phyloP scores from a whole-genome alignment of 2,888 invertebrate species.

The Agrilus mali region DNA sequence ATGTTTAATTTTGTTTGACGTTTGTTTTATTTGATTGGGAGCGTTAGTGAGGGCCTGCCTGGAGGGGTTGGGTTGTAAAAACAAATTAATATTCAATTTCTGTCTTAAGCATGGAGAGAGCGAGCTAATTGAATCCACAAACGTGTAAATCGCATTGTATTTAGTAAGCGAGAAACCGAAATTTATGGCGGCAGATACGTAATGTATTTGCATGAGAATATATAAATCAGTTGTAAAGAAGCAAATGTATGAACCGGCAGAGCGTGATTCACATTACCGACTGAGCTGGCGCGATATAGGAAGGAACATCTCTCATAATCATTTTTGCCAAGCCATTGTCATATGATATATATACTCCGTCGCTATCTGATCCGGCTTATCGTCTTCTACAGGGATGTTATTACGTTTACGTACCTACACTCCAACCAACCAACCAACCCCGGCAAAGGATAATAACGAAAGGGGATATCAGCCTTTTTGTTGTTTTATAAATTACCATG shows the following conservation, averaged over 20 bases:
- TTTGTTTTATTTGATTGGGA: too few species aligned
- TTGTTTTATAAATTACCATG: too few species aligned
- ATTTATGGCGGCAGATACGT: conserved; percentile 13
- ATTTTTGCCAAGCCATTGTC: conserved; percentile 35
- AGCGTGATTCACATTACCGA: conserved; percentile 33
- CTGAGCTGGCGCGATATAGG: conserved; percentile 30
- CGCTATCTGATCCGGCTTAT: conserved; percentile 19
- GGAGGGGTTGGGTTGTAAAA: too few species aligned
- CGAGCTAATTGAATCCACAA: too few species aligned
- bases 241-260: conserved; percentile 31
- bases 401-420: conserved; percentile 14
- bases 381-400: conserved; percentile 18
- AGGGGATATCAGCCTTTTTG: background rate
- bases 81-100: too few species aligned
- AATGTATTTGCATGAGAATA: conserved; percentile 29
- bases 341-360: conserved; percentile 30
- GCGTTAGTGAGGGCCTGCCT: too few species aligned
- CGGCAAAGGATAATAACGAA: conserved; percentile 7
- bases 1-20: too few species aligned
- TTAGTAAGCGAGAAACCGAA: too few species aligned
- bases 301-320: conserved; percentile 36
- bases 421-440: conserved; percentile 9
- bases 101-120: too few species aligned
- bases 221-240: conserved; percentile 30
- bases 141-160: too few species aligned